Conservation (phyloP, 2,797 vertebrate species). For the Acanthopagrus latus region DNA sequence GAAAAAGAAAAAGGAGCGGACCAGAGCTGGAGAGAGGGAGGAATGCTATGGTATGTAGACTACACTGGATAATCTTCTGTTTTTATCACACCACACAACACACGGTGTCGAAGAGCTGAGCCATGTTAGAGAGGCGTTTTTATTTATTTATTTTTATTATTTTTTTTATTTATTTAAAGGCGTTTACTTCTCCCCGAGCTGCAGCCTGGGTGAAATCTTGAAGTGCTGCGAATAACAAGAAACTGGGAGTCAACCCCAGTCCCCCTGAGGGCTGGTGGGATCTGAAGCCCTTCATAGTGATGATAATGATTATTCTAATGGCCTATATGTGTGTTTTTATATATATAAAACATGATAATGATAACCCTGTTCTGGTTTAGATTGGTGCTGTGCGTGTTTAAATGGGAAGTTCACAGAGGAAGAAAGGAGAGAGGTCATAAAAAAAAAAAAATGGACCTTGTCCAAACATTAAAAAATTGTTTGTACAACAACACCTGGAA, state of each 20-base stretch:
- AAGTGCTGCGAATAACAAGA: constrained; percentile 61
- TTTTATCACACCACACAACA: background rate
- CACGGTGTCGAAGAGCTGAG: constrained; percentile 2
- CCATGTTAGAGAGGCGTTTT: background rate
- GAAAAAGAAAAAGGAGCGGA: constrained; percentile 77
- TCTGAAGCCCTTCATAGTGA: constrained; percentile 46
- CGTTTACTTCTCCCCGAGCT: constrained; percentile 40
- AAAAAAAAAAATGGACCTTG: constrained; percentile 42
- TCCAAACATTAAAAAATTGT: constrained; percentile 64
- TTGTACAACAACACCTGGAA: constrained; percentile 73
- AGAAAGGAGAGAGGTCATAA: constrained; percentile 34
- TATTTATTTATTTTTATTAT: too few relatives aligned
- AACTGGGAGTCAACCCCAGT: constrained; percentile 69
- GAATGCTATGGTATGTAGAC: constrained; percentile 86
- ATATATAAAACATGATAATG: background rate
- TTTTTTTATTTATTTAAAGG: constrained; percentile 1
- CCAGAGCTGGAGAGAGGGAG: constrained; percentile 64
- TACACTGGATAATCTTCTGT: constrained; percentile 36
- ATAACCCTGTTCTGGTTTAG: background rate
- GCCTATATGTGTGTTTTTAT: background rate
- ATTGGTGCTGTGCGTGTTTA: constrained; percentile 27
- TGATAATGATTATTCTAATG: constrained; percentile 44
- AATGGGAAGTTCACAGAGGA: constrained; percentile 51
- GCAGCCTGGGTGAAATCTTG: constrained; percentile 14
- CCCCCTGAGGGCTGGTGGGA: constrained; percentile 42